Evolutionary conservation across 2,797 vertebrate genomes (phyloP), one percentile per base, ranked within the genome.

Genomic region (Gadopsis marmoratus): DNA sequence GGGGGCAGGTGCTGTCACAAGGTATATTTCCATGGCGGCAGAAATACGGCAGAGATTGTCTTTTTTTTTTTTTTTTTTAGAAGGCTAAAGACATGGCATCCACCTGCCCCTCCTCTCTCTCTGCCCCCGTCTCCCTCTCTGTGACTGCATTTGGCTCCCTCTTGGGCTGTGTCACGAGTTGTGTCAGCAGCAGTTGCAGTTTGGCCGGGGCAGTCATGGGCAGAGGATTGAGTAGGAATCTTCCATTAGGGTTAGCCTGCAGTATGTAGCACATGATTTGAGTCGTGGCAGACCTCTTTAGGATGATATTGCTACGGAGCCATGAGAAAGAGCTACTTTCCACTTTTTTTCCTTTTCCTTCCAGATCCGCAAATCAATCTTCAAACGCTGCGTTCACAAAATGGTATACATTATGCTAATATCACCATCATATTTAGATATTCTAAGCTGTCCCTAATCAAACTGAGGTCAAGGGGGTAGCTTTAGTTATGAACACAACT

Each of bases 1-100:
- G 76, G 8, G 70, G 73, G 71, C 76, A 87, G 86, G 76, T 88
- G 63, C 83, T 83, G 89, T 94, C 91, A 93, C 87, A 55, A 86
- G 93, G 88, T 92, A 69, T 7, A 84, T 92, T 94, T 91, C 92
- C 89, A 93, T 91, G 85, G 86, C 31, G 83, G 85, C 87, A 74
- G 63, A 89, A 83, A 86, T 81, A 83, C 78, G 71, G 79, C 84
- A 77, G 65, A 43, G 39, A 19, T 53, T 26, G 26, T 26, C 26
- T 77, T 79, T 61, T 80, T 29, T 58, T 3, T 33, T 3, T 80
- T 74, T 81, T 85, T 90, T 87, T 92, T 89, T 81, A 45, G 77
- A 70, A 45, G 50, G 65, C 73, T 78, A 73, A 80, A 68, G 63
- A 74, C 83, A 86, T 82, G 72, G 75, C 81, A 84, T 78, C 54